Evolutionary conservation across 2,797 vertebrate genomes (phyloP).

Genomic region (Acanthiza pusilla): DNA sequence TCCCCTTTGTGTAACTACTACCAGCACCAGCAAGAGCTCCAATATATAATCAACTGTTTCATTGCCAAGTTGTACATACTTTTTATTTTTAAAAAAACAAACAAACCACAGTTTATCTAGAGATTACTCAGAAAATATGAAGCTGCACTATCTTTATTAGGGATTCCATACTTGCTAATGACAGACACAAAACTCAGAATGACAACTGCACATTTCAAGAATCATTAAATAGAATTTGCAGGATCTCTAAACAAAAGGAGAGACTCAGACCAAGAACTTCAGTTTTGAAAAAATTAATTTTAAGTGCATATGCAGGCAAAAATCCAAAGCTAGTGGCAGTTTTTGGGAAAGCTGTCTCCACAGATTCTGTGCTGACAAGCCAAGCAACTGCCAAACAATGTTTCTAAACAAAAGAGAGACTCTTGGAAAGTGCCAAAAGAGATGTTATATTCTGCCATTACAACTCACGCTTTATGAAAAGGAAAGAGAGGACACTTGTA

Average conservation of each 20-base stretch:
- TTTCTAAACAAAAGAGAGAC: slow-evolving; percentile 44
- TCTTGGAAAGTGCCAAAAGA: slow-evolving; percentile 22
- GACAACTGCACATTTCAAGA: neutral
- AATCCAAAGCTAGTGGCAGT: slow-evolving; percentile 6
- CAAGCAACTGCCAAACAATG: slow-evolving; percentile 46
- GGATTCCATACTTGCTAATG: neutral
- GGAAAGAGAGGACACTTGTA: slow-evolving; percentile 7
- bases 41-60: neutral
- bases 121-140: neutral
- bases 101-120: neutral
- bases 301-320: neutral
- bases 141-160: neutral
- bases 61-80: neutral
- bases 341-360: slow-evolving; percentile 32
- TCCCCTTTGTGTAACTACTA: neutral
- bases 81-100: neutral
- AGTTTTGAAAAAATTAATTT: neutral
- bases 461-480: neutral
- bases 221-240: neutral
- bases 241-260: neutral
- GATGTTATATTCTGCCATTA: neutral
- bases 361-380: slow-evolving; percentile 11
- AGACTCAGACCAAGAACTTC: neutral
- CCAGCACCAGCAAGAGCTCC: neutral
- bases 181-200: neutral